A percentile compares a stretch with the other conserved stretches of the same genome.
phyloP scores from a whole-genome alignment of 2,113 vertebrate genomes.

The Lonchura striata region DNA sequence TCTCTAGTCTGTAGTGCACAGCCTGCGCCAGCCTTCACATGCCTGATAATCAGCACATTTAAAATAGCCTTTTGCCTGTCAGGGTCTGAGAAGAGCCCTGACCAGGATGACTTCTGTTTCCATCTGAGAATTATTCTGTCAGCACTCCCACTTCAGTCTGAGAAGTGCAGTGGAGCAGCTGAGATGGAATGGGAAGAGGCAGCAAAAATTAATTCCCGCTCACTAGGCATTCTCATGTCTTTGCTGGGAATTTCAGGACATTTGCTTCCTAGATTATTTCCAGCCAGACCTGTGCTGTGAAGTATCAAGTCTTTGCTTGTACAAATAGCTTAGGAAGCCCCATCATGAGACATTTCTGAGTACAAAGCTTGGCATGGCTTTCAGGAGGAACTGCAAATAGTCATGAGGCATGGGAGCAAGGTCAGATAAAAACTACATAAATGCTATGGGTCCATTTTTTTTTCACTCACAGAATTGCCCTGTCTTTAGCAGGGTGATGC shows the following conservation, averaged over 20 bases:
- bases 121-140: conserved; percentile 1
- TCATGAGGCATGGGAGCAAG: background rate
- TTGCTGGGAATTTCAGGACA: background rate
- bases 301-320: background rate
- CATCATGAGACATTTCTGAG: background rate
- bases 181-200: background rate
- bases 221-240: background rate
- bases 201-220: background rate
- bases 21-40: background rate
- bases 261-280: conserved; percentile 19
- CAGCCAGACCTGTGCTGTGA: background rate
- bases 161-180: background rate
- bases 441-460: background rate
- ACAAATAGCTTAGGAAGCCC: background rate
- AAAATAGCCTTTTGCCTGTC: conserved; percentile 35
- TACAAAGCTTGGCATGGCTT: background rate
- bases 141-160: background rate
- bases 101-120: background rate
- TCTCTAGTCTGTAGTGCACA: background rate
- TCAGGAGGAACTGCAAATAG: background rate
- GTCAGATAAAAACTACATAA: background rate
- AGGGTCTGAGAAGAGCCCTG: background rate
- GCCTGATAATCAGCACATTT: conserved; percentile 40
- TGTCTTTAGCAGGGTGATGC: background rate
- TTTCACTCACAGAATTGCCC: background rate